Percentiles rank a stretch among this genome's conserved stretches.
phyloP scores from a whole-genome alignment of 2,113 vertebrate species.

The zebrafish (Danio rerio) region DNA sequence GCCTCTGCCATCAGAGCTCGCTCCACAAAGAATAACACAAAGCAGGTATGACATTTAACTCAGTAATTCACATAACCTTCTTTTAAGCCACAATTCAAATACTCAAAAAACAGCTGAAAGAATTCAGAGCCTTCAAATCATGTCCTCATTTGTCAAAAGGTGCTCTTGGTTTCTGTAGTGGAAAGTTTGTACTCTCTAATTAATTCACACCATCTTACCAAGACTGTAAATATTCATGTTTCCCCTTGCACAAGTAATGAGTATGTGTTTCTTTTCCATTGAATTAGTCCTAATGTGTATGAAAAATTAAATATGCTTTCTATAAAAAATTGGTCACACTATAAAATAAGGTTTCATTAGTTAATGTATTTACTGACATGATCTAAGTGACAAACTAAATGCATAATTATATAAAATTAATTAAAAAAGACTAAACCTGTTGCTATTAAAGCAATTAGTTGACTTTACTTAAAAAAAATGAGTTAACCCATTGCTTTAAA shows the following conservation, averaged over 20 bases:
- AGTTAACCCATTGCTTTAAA: no score
- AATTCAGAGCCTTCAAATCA: constrained; percentile 9
- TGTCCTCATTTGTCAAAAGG: not conserved
- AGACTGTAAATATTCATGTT: not conserved
- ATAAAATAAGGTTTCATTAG: no score
- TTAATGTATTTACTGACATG: no score
- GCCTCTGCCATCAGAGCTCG: constrained; percentile 55
- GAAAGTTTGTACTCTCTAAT: not conserved
- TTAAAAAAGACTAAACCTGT: no score
- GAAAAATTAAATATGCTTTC: not conserved
- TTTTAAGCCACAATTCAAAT: not conserved
- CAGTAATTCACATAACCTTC: not conserved
- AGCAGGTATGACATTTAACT: constrained; percentile 65
- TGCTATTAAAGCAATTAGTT: no score
- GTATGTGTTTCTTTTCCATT: not conserved
- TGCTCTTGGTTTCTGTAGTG: not conserved
- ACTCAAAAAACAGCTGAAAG: not conserved
- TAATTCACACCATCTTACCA: not conserved
- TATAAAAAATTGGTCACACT: no score
- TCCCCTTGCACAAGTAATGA: not conserved
- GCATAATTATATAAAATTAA: no score
- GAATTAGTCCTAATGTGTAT: not conserved
- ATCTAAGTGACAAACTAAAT: no score
- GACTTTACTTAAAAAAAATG: no score
- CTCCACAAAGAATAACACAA: constrained; percentile 68